Percentiles rank a stretch among this genome's conserved stretches.
Conservation (phyloP, 1,140 invertebrate species). For the Halictus rubicundus region DNA sequence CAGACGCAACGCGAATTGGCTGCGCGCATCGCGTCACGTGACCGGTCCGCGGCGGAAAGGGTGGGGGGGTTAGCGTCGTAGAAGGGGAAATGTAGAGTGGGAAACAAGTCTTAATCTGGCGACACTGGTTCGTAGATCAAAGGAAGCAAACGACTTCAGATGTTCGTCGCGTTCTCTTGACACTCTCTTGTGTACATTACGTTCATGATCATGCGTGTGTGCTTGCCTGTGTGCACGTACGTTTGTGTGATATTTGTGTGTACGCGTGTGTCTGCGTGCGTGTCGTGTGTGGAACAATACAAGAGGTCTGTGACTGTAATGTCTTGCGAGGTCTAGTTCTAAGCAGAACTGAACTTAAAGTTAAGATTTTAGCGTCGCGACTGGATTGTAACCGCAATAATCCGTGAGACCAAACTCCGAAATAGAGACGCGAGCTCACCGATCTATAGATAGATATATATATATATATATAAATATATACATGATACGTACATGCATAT, state of each 20-base stretch:
- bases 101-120: too few species aligned
- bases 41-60: too few species aligned
- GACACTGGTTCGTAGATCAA: not conserved
- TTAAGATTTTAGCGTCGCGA: constrained; percentile 41
- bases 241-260: not conserved
- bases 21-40: too few species aligned
- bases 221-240: not conserved
- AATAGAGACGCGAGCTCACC: constrained; percentile 49
- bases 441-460: constrained; percentile 52
- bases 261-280: not conserved
- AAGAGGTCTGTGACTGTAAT: not conserved
- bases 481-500: constrained; percentile 24
- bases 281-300: not conserved
- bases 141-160: constrained; percentile 15
- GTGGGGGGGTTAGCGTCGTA: too few species aligned
- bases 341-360: constrained; percentile 22
- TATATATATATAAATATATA: constrained; percentile 55
- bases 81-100: too few species aligned
- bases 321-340: constrained; percentile 18
- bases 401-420: constrained; percentile 60
- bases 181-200: constrained; percentile 8
- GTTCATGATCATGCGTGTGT: not conserved
- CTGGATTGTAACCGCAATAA: constrained; percentile 38
- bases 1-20: too few species aligned
- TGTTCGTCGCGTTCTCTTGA: constrained; percentile 25